These are phyloP conservation scores for Lasius platythorax DNA, from an alignment of 2,888 invertebrate species.

Conservation along the genomic window DNA sequence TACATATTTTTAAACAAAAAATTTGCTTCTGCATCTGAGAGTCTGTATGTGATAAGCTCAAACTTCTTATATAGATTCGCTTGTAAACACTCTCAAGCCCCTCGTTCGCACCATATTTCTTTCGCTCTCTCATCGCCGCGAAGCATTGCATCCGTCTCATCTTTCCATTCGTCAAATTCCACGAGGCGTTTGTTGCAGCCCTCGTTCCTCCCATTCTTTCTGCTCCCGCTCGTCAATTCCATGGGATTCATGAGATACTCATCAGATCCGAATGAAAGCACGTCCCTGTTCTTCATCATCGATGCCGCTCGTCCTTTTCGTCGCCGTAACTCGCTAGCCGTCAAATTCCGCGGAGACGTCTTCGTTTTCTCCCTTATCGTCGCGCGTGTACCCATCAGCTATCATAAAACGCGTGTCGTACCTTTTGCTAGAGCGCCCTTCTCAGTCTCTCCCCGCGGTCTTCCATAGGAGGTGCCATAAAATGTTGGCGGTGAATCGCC, in stretches of 20 bases:
- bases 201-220: conserved; percentile 44
- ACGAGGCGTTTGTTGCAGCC: conserved; percentile 33
- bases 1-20: conserved; percentile 5
- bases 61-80: not conserved
- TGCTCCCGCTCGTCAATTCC: conserved; percentile 16
- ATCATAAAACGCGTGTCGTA: conserved; percentile 41
- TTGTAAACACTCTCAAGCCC: not conserved
- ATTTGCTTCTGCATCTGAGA: not conserved
- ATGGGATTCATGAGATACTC: conserved; percentile 1
- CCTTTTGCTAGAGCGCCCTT: conserved; percentile 15
- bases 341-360: conserved; percentile 49
- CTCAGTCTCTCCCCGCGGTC: conserved; percentile 36
- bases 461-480: conserved; percentile 55
- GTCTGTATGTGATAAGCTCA: not conserved
- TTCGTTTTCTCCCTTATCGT: conserved; percentile 21
- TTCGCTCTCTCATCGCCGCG: conserved; percentile 11
- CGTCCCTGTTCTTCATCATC: conserved; percentile 51
- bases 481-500: conserved; percentile 63
- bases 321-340: conserved; percentile 27
- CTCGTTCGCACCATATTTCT: conserved; percentile 29
- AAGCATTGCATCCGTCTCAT: conserved; percentile 26
- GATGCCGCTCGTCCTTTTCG: conserved; percentile 23
- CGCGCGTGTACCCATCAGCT: conserved; percentile 43
- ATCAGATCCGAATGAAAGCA: conserved; percentile 46
- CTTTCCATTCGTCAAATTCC: conserved; percentile 58